Evolutionary conservation across 2,113 vertebrate genomes (phyloP).

Genomic region (Microcebus ravelobensis): DNA sequence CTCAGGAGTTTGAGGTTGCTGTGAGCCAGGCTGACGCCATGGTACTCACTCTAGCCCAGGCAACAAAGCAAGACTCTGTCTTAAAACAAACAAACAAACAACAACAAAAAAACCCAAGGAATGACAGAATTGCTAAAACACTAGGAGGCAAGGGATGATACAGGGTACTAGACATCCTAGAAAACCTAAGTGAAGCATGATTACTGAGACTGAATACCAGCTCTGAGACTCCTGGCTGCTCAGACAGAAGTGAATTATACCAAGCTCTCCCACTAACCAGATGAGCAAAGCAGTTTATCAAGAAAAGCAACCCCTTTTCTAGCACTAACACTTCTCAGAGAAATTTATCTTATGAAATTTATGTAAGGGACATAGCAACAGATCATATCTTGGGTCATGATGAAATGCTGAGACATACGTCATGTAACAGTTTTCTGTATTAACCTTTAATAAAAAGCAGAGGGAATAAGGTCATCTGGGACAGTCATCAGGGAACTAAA

Average conservation of each 20-base stretch:
- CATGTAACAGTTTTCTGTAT: background rate
- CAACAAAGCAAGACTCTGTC: no score
- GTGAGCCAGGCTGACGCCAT: no score
- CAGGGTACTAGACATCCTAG: fast-evolving
- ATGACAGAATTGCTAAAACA: background rate
- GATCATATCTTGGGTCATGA: background rate
- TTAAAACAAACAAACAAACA: no score
- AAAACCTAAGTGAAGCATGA: background rate
- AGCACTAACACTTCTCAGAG: background rate
- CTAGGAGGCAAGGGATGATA: background rate
- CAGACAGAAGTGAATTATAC: background rate
- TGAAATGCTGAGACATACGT: background rate
- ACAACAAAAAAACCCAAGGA: no score
- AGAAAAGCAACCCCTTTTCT: background rate
- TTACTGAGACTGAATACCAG: background rate
- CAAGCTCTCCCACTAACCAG: background rate
- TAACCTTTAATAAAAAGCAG: background rate
- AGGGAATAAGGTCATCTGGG: background rate
- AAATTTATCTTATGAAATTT: background rate
- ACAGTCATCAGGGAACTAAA: background rate
- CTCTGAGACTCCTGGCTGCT: background rate
- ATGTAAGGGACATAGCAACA: background rate
- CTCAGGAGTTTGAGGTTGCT: no score
- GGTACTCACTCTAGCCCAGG: no score
- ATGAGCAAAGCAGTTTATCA: background rate